phyloP scores from a whole-genome alignment of 2,113 vertebrate genomes.

The Meleagris gallopavo region DNA sequence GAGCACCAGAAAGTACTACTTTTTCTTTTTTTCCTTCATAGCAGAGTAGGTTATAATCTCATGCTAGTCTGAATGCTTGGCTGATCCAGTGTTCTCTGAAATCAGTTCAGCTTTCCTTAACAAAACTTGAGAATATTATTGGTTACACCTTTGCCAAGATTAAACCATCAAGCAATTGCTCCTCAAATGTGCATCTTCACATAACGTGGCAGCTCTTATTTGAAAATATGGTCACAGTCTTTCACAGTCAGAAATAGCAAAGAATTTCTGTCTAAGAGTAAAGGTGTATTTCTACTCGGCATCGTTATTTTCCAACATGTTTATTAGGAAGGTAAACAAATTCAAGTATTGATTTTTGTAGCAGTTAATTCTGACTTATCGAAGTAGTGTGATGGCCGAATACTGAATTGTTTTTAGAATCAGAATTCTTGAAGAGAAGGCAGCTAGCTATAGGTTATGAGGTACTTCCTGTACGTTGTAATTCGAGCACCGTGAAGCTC shows the following conservation, averaged over 20 bases:
- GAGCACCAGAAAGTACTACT: neutral
- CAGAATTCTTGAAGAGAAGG: neutral
- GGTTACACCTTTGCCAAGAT: neutral
- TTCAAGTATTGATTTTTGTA: constrained; percentile 2
- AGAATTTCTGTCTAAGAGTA: neutral
- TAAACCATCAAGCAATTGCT: neutral
- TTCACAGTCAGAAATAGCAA: neutral
- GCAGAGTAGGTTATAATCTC: accelerated
- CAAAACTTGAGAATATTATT: neutral
- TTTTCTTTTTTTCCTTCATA: neutral
- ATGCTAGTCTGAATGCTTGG: neutral
- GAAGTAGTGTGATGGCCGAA: neutral
- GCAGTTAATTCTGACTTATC: neutral
- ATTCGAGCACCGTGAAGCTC: accelerated
- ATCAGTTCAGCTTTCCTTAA: neutral
- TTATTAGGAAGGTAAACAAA: neutral
- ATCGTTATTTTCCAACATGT: neutral
- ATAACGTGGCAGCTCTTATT: neutral
- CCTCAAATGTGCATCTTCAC: neutral
- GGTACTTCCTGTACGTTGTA: neutral
- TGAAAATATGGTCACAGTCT: neutral
- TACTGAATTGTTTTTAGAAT: neutral
- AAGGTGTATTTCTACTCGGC: neutral
- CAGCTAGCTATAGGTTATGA: neutral
- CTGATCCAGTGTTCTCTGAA: neutral